Percentiles rank a stretch among this genome's conserved stretches.
Evolutionary conservation across 2,888 invertebrate species (phyloP).

Genomic region (Xestia ashworthii): DNA sequence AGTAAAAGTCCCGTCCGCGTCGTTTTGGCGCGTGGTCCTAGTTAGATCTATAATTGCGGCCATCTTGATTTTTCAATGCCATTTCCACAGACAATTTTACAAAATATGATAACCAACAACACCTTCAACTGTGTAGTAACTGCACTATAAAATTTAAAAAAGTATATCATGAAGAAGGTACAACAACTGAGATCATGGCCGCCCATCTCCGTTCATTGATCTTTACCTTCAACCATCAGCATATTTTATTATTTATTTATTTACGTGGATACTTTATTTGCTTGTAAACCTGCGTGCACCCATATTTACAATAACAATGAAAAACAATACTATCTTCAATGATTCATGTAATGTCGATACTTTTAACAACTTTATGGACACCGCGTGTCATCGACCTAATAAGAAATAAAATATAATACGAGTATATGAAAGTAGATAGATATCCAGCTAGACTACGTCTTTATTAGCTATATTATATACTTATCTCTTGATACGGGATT

Average conservation of each 20-base stretch:
- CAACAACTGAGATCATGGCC: constrained; percentile 46
- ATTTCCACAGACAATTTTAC: not conserved
- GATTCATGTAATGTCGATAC: constrained; percentile 43
- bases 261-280: constrained; percentile 19
- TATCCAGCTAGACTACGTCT: constrained; percentile 10
- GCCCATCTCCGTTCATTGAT: constrained; percentile 36
- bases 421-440: not conserved
- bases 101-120: not conserved
- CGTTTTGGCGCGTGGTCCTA: not conserved
- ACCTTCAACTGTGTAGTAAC: too few species aligned
- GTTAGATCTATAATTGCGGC: not conserved
- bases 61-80: not conserved
- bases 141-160: not conserved
- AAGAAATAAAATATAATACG: constrained; percentile 14
- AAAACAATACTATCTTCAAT: constrained; percentile 44
- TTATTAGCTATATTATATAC: constrained; percentile 14
- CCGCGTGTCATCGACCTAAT: constrained; percentile 53
- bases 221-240: constrained; percentile 40
- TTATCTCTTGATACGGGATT: constrained; percentile 37
- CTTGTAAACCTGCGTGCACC: constrained; percentile 6
- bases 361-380: constrained; percentile 37
- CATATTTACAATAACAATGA: constrained; percentile 36
- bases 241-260: constrained; percentile 41
- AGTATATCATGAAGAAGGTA: not conserved
- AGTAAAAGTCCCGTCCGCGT: too few species aligned